Conservation (phyloP, 2,797 vertebrate genomes). For the Syngnathus rostellatus region DNA sequence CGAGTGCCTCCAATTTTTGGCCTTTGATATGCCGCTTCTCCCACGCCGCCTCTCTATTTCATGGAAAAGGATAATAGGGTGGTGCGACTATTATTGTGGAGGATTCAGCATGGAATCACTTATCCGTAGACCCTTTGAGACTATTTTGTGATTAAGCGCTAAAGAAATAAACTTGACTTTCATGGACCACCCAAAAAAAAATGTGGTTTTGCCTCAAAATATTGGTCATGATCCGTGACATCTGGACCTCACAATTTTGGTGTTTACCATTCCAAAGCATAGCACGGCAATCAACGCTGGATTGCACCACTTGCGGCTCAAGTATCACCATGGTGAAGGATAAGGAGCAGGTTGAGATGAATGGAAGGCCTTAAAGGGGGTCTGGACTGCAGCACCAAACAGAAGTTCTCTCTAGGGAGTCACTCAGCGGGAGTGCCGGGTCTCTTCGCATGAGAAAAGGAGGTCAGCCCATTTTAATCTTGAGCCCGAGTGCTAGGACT, state of each 20-base stretch:
- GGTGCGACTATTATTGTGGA: no score
- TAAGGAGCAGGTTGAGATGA: slow-evolving; percentile 61
- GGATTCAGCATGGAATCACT: no score
- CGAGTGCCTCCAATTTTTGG: not conserved
- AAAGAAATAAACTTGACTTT: not conserved
- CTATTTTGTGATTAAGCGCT: not conserved
- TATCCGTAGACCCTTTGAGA: not conserved
- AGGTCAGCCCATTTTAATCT: slow-evolving; percentile 63
- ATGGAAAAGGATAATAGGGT: no score
- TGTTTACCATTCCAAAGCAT: not conserved
- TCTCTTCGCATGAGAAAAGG: slow-evolving; percentile 70
- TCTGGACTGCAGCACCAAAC: slow-evolving; percentile 60
- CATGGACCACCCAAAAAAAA: not conserved
- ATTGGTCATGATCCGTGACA: not conserved
- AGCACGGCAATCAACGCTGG: not conserved
- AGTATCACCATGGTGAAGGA: slow-evolving; percentile 38
- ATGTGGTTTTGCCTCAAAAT: not conserved
- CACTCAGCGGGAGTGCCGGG: slow-evolving; percentile 50
- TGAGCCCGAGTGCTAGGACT: slow-evolving; percentile 64
- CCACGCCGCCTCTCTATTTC: no score
- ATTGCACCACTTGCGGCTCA: slow-evolving; percentile 26
- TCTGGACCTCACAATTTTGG: not conserved
- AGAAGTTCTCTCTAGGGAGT: slow-evolving; percentile 72
- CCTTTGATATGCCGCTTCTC: not conserved
- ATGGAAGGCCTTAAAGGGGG: slow-evolving; percentile 46